Evolutionary conservation across 2,113 vertebrate species (phyloP).

Genomic region (Ceyx melanurus): DNA sequence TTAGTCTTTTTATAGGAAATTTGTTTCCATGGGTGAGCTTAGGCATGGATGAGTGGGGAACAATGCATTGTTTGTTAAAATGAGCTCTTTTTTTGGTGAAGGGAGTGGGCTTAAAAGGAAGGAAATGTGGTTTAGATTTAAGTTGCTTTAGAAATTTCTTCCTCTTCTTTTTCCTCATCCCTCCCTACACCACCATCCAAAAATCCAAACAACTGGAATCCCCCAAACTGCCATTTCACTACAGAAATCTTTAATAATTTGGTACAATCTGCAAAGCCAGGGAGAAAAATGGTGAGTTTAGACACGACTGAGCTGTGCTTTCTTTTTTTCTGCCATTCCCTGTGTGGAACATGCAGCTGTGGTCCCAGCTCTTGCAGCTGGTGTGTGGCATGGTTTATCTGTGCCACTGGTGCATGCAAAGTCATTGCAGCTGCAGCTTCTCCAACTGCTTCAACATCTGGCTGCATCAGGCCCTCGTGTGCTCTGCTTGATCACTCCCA

Average conservation of each 20-base stretch:
- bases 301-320: too few relatives aligned
- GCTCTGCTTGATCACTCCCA: background rate
- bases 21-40: constrained; percentile 7
- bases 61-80: constrained; percentile 43
- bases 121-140: constrained; percentile 37
- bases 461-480: background rate
- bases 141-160: constrained; percentile 36
- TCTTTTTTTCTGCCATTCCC: too few relatives aligned
- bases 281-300: too few relatives aligned
- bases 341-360: too few relatives aligned
- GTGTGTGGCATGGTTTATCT: too few relatives aligned
- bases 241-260: too few relatives aligned
- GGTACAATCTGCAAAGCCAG: too few relatives aligned
- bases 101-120: constrained; percentile 49
- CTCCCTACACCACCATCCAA: background rate
- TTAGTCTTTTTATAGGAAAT: constrained; percentile 20
- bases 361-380: too few relatives aligned
- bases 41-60: constrained; percentile 28
- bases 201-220: background rate
- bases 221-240: too few relatives aligned
- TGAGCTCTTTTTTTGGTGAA: background rate
- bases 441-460: background rate
- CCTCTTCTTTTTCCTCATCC: background rate
- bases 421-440: background rate
- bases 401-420: background rate